Evolutionary conservation across 2,888 invertebrate genomes (phyloP).

Genomic region (Eilema depressum): DNA sequence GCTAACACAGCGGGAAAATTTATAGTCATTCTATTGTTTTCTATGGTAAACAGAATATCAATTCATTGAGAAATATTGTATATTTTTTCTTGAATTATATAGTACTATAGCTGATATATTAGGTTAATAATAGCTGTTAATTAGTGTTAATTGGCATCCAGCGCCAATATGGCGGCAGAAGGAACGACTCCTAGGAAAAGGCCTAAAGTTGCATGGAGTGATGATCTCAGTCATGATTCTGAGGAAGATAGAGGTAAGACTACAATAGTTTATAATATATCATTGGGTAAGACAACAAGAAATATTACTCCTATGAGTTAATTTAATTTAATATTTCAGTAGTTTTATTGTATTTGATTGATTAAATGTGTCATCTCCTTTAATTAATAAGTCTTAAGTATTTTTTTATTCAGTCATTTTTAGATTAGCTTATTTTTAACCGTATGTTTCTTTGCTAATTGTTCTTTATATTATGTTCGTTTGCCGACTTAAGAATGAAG

Average conservation of each 20-base stretch:
- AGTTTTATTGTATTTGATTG: no score
- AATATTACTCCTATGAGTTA: no score
- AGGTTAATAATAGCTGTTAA: slow-evolving; percentile 24
- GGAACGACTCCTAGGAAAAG: slow-evolving; percentile 49
- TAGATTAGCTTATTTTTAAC: no score
- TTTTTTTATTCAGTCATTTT: no score
- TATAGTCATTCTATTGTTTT: slow-evolving; percentile 43
- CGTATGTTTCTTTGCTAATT: no score
- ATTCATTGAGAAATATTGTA: slow-evolving; percentile 21
- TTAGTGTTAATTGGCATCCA: slow-evolving; percentile 20
- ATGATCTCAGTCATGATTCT: slow-evolving; percentile 82
- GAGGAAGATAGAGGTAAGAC: slow-evolving; percentile 80
- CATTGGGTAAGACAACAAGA: no score
- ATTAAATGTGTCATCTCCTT: no score
- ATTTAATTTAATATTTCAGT: no score
- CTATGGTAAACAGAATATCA: slow-evolving; percentile 30
- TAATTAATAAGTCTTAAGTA: no score
- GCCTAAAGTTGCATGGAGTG: slow-evolving; percentile 80
- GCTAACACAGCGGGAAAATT: slow-evolving; percentile 26
- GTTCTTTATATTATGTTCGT: no score
- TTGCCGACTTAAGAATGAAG: no score
- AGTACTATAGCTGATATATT: slow-evolving; percentile 14
- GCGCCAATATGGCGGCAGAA: slow-evolving; percentile 55
- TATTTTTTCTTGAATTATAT: slow-evolving; percentile 19
- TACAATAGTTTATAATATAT: not conserved